Evolutionary conservation across 2,797 vertebrate species (phyloP), one percentile per base, ranked within the genome.

Genomic region (Hipposideros larvatus): DNA sequence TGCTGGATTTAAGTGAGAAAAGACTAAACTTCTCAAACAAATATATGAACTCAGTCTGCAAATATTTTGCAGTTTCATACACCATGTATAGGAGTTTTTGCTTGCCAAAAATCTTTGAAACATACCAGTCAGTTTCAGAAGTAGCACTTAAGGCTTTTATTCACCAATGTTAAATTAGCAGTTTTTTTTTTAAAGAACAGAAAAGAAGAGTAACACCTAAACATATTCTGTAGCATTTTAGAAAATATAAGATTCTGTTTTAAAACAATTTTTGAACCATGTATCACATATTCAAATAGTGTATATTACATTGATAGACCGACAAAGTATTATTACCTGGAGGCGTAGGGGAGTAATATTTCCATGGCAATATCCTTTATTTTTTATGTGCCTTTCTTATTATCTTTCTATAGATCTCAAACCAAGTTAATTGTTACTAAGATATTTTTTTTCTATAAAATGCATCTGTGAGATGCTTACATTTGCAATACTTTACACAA

Each of bases 41-140:
- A 82, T 66, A 1, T 74, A 74, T n/a, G 22, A 74, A 51, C 1
- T 43, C 41, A 85, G 31, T 6, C 24, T 82, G 63, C 46, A 92
- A 22, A 79, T 70, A 90, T 73, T 53, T 94, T 68, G 6, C 18
- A 46, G 84, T 70, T 80, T 85, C 26, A 77, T 63, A 26, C 2
- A n/a, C 16, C 26, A 73, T 18, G 2, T 43, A 46, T 26, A 59
- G 46, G 28, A 61, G 26, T 51, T 89, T 91, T 65, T 55, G n/a
- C 16, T 75, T 84, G 26, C 11, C 8, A 7, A 51, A 83, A 77
- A 70, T 90, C 14, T 78, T 95, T 96, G 80, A 87, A 92, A 87
- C 10, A 46, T 95, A 79, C 89, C 74, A 85, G 83, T 94, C 46
- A 65, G 22, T 90, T 28, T 74, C 84, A 87, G 66, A 94, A 90